These are phyloP conservation scores for Drosophila cognata DNA, from an alignment of 2,888 invertebrate species.

Conservation along the genomic window DNA sequence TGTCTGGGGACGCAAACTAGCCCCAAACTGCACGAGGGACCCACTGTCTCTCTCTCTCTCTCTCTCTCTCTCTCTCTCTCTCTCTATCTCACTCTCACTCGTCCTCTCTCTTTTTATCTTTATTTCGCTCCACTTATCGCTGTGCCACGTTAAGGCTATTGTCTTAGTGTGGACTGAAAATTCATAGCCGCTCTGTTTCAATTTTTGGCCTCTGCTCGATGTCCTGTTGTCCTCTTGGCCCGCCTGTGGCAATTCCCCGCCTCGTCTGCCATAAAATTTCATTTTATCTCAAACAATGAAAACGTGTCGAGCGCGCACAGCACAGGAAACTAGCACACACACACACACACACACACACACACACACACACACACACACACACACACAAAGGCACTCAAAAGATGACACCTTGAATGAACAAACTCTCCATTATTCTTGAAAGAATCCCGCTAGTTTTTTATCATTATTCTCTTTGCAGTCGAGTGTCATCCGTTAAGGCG, in stretches of 20 bases:
- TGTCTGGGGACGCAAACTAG: slow-evolving; percentile 76
- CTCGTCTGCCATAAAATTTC: slow-evolving; percentile 73
- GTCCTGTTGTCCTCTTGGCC: slow-evolving; percentile 30
- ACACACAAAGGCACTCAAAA: slow-evolving; percentile 29
- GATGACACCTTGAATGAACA: slow-evolving; percentile 34
- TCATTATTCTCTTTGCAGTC: slow-evolving; percentile 31
- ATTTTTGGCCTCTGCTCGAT: slow-evolving; percentile 64
- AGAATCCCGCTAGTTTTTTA: slow-evolving; percentile 22
- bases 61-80: background rate
- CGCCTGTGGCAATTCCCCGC: slow-evolving; percentile 37
- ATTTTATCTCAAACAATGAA: slow-evolving; percentile 79
- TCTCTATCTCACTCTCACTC: background rate
- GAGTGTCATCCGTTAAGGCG: slow-evolving; percentile 13
- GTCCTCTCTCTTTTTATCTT: background rate
- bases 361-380: slow-evolving; percentile 5
- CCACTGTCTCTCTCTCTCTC: slow-evolving; percentile 8
- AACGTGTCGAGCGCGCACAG: slow-evolving; percentile 65
- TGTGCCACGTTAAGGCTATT: slow-evolving; percentile 63
- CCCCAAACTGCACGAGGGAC: slow-evolving; percentile 60
- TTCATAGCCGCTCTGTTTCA: slow-evolving; percentile 79
- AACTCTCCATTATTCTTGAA: slow-evolving; percentile 17
- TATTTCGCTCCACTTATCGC: slow-evolving; percentile 4
- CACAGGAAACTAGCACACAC: slow-evolving; percentile 27
- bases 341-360: slow-evolving; percentile 4
- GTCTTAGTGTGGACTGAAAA: slow-evolving; percentile 71